Base-by-base conservation (phyloP, 2,888 invertebrate species). In the Dascillus cervinus region DNA sequence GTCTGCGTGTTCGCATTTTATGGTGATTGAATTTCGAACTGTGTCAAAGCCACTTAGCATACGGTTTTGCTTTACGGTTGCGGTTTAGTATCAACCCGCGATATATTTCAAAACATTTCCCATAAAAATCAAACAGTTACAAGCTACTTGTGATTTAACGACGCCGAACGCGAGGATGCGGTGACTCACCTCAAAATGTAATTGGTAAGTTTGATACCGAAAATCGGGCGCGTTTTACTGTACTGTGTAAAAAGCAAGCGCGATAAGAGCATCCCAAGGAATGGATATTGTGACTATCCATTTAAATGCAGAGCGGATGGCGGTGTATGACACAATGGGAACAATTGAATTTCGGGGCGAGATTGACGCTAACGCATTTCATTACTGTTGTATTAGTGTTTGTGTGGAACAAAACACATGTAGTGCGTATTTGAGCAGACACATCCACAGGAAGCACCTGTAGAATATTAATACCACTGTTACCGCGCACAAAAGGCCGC, bases 21-120 rank as follows among this genome's bases (percentile, higher is more conserved):
- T 56, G 59, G 50, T 62, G 61, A 62, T 62, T 60, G 57, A 60
- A 61, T 52, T 55, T 55, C 53, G 52, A 56, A 58, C 53, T 60
- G 54, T 58, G 58, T 60, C 58, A 39, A 55, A 55, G 55, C 55
- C 53, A 55, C 57, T 58, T 60, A 57, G 55, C 56, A 56, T 59
- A 54, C 55, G 55, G 41, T 53, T 53, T 50, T 47, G 46, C 46
- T 59, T 60, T 61, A 59, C 53, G 55, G 54, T 52, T 50, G 49
- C 44, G 50, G 53, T 60, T 60, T 60, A 60, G 53, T 55, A 54
- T 58, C 53, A 45, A 46, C 48, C 52, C 53, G 50, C 60, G 60
- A 60, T 60, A 57, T 53, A 58, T 58, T 58, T 55, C 47, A 52
- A 60, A 59, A 60, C 58, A 59, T 60, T 57, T 54, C 47, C 50